Conservation (phyloP, 2,113 vertebrate species). For the Candoia aspera region DNA sequence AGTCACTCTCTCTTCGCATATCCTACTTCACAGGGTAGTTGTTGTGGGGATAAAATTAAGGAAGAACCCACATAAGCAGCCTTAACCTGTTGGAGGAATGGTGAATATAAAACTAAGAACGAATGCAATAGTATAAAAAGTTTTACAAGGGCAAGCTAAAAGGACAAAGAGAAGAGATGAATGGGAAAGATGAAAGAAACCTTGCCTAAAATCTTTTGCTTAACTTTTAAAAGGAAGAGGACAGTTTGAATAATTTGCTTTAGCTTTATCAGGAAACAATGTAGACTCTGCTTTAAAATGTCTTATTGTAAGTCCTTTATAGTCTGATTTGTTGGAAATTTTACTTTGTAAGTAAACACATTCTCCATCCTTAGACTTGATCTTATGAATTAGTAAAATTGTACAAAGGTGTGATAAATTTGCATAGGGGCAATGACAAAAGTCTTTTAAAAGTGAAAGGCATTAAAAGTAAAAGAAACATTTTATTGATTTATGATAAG, state of each 20-base stretch:
- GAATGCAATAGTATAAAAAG: not conserved
- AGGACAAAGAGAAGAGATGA: not conserved
- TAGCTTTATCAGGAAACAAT: not conserved
- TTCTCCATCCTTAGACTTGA: slow-evolving; percentile 35
- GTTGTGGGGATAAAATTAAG: not conserved
- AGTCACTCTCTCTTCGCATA: not conserved
- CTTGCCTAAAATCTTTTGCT: not conserved
- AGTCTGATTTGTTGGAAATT: slow-evolving; percentile 42
- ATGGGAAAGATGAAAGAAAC: not conserved
- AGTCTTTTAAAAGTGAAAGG: not conserved
- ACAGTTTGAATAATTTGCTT: accelerated
- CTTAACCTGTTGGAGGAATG: not conserved
- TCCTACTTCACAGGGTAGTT: not conserved
- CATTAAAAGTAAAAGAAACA: not conserved
- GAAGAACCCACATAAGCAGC: not conserved
- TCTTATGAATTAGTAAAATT: slow-evolving; percentile 18
- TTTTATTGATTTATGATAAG: not conserved
- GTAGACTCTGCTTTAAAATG: not conserved
- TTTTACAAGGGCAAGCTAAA: not conserved
- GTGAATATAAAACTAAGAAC: not conserved
- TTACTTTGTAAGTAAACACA: slow-evolving; percentile 46
- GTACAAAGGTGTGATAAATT: slow-evolving; percentile 9
- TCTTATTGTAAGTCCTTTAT: not conserved
- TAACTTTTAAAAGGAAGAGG: not conserved
- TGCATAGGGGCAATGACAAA: not conserved